Conservation (phyloP, 2,797 vertebrate species). For the Spinus pinus region DNA sequence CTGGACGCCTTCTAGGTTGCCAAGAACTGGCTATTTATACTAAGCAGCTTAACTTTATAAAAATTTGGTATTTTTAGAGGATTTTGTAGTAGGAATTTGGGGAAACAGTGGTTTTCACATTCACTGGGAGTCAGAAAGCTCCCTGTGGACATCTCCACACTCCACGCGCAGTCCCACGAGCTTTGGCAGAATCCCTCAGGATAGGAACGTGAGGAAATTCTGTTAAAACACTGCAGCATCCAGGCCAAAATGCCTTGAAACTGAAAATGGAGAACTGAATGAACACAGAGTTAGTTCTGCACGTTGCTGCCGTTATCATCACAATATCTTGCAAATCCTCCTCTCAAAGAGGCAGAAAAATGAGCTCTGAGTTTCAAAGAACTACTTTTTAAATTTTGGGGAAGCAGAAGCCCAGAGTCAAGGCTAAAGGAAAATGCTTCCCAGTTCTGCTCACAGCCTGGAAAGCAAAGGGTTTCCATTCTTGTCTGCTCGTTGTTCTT, state of each 20-base stretch:
- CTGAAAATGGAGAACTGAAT: not conserved
- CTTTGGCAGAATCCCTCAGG: not conserved
- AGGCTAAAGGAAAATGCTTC: not conserved
- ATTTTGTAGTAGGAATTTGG: not conserved
- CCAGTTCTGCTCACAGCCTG: not conserved
- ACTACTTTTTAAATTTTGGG: not conserved
- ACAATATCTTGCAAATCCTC: not conserved
- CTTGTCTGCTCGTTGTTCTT: not conserved
- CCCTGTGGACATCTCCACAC: not conserved
- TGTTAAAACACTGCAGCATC: not conserved
- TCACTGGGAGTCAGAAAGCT: not conserved
- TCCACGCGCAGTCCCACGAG: fast-evolving
- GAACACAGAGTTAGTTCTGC: not conserved
- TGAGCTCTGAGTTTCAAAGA: not conserved
- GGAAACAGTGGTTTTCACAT: not conserved
- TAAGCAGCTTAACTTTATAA: not conserved
- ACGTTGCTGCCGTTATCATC: not conserved
- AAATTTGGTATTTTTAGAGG: not conserved
- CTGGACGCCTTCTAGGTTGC: not conserved
- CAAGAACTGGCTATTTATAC: not conserved
- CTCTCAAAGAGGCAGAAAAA: not conserved
- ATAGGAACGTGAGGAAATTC: not conserved
- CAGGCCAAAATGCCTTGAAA: not conserved
- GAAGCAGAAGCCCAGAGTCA: not conserved
- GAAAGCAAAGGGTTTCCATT: not conserved